A percentile compares a stretch with the other conserved stretches of the same genome.
These are phyloP conservation scores for Salticus scenicus DNA, from an alignment of 2,888 invertebrate genomes.

Conservation along the genomic window DNA sequence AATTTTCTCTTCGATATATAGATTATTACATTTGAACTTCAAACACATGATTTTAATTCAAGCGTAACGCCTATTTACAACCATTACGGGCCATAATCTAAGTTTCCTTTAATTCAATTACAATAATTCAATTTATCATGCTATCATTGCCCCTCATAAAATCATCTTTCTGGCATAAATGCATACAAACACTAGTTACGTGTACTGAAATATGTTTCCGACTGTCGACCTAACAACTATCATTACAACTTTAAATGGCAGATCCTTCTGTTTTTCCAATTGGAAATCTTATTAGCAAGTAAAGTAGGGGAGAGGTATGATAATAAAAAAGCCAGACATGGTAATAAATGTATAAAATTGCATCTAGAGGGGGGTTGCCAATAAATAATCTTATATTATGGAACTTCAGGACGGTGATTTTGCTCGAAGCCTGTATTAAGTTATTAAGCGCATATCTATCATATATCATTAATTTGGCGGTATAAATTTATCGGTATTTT, in stretches of 20 bases:
- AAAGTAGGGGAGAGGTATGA: background rate
- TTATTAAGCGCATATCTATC: constrained; percentile 67
- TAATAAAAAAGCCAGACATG: constrained; percentile 2
- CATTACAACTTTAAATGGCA: constrained; percentile 59
- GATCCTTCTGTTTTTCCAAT: constrained; percentile 54
- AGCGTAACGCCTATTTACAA: background rate
- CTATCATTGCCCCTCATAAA: constrained; percentile 33
- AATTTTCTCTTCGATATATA: background rate
- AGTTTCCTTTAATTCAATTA: constrained; percentile 30
- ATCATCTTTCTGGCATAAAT: background rate
- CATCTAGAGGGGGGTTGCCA: background rate
- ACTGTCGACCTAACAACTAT: constrained; percentile 51
- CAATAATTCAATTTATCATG: constrained; percentile 64
- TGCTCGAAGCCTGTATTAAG: constrained; percentile 60
- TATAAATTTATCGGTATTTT: constrained; percentile 26
- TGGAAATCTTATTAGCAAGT: constrained; percentile 59
- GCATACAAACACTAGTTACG: constrained; percentile 21
- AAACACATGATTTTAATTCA: background rate
- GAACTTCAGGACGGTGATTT: constrained; percentile 27
- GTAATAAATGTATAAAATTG: constrained; percentile 16
- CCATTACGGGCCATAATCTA: background rate
- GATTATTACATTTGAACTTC: background rate
- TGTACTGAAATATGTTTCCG: constrained; percentile 44
- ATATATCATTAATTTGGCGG: constrained; percentile 63
- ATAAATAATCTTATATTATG: constrained; percentile 49